A percentile compares a stretch with the other conserved stretches of the same genome.
Evolutionary conservation across 2,888 invertebrate genomes (phyloP).

Genomic region (Drosophila barbarae): DNA sequence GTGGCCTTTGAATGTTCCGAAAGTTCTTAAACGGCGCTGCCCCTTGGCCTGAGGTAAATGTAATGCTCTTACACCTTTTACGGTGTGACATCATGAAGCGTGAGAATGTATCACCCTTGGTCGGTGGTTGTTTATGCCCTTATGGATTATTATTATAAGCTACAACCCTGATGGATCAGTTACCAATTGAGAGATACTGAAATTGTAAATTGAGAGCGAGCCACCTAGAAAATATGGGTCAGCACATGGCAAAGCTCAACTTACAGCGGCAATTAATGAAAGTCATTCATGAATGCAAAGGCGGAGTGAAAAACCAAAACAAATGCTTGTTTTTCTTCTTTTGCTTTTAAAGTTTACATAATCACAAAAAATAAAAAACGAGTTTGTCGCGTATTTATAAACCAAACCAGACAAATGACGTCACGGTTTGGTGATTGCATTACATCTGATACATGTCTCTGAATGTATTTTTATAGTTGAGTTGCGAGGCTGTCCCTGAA

Average conservation of each 20-base stretch:
- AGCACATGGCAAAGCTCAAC: slow-evolving; percentile 55
- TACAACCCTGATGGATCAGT: slow-evolving; percentile 37
- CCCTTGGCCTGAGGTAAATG: slow-evolving; percentile 37
- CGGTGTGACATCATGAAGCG: slow-evolving; percentile 64
- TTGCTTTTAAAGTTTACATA: slow-evolving; percentile 61
- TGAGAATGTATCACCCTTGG: slow-evolving; percentile 59
- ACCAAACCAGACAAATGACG: slow-evolving; percentile 54
- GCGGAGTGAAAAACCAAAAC: slow-evolving; percentile 46
- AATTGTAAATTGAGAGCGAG: slow-evolving; percentile 27
- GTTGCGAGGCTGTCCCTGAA: slow-evolving; percentile 62
- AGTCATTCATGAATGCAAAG: slow-evolving; percentile 64
- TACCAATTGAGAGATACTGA: slow-evolving; percentile 34
- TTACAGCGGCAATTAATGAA: slow-evolving; percentile 59
- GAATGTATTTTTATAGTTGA: slow-evolving; percentile 26
- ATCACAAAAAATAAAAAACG: slow-evolving; percentile 44
- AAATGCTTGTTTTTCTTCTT: slow-evolving; percentile 37
- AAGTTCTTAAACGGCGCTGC: slow-evolving; percentile 29
- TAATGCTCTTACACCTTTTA: slow-evolving; percentile 39
- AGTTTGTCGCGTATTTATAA: slow-evolving; percentile 48
- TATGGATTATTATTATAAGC: slow-evolving; percentile 20
- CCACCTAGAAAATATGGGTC: slow-evolving; percentile 54
- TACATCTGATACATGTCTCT: slow-evolving; percentile 29
- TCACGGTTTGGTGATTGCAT: slow-evolving; percentile 61
- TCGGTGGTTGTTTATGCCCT: slow-evolving; percentile 24
- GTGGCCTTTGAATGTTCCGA: slow-evolving; percentile 30